Conservation (phyloP, 37 sponge, comb jelly and placozoan genomes). For the Geodia barretti region DNA sequence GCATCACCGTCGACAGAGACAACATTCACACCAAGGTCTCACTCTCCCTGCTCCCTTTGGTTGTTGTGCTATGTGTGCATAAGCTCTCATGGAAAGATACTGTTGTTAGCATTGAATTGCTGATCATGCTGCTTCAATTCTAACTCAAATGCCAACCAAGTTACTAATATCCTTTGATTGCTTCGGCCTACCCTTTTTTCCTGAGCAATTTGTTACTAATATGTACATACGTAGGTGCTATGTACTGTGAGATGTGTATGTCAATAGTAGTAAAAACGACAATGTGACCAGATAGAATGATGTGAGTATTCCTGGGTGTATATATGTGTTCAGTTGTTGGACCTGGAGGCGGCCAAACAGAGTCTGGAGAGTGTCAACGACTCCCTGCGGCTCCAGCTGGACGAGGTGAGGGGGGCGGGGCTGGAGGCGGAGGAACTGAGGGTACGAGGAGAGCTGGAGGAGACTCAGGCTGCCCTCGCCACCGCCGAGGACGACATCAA, state of each 20-base stretch:
- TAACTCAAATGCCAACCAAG: no score
- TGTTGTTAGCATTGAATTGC: no score
- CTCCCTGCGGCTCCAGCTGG: constrained; percentile 35
- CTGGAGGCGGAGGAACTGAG: constrained; percentile 30
- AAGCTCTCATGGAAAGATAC: no score
- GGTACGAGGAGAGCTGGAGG: constrained; percentile 42
- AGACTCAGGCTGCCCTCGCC: constrained; percentile 1
- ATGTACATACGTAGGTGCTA: no score
- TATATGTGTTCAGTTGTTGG: constrained; percentile 33
- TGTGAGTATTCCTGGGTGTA: no score
- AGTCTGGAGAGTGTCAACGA: constrained; percentile 52
- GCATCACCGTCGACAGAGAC: not conserved
- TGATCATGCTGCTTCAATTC: no score
- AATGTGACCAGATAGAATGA: no score
- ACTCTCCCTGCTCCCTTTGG: not conserved
- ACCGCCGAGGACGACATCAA: constrained; percentile 31
- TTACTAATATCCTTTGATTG: no score
- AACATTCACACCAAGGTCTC: not conserved
- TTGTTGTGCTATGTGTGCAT: not conserved
- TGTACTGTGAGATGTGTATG: no score
- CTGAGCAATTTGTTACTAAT: no score
- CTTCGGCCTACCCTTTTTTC: no score
- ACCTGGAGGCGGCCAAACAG: constrained; percentile 25
- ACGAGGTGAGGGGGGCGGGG: constrained; percentile 31
- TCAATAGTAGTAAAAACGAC: no score